A percentile compares a stretch with the other conserved stretches of the same genome.
phyloP scores from a whole-genome alignment of 2,797 vertebrate genomes.

The Emys orbicularis region DNA sequence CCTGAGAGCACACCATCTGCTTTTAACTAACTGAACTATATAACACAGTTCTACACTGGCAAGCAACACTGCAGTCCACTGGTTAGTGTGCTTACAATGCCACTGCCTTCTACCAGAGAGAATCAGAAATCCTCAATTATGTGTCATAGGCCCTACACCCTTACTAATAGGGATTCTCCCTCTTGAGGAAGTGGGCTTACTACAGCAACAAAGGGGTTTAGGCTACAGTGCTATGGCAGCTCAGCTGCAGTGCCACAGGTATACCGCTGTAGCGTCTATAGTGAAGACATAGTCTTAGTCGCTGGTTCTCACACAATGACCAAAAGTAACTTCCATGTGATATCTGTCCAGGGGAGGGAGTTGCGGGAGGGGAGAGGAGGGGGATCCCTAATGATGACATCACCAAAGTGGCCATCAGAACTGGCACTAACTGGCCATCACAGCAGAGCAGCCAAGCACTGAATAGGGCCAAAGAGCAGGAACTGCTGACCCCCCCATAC shows the following conservation, averaged over 20 bases:
- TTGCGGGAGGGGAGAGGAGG: no score
- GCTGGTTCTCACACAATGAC: neutral
- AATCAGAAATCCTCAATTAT: neutral
- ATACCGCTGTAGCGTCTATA: neutral
- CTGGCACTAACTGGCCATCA: neutral
- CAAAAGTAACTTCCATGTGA: neutral
- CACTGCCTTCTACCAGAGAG: neutral
- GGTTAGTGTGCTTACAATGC: neutral
- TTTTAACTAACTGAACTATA: neutral
- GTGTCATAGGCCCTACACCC: neutral
- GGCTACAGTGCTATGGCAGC: neutral
- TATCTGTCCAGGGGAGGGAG: neutral
- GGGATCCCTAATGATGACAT: neutral
- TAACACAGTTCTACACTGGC: neutral
- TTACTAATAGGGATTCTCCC: neutral
- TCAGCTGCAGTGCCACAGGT: neutral
- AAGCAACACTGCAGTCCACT: neutral
- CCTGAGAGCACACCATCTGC: neutral
- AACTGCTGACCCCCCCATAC: neutral
- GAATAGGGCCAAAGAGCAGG: rapidly evolving
- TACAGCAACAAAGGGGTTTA: neutral
- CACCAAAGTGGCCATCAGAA: neutral
- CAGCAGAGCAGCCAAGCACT: neutral
- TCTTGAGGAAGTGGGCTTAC: neutral
- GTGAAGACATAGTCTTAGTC: neutral